Percentiles rank a stretch among this genome's conserved stretches.
phyloP scores from a whole-genome alignment of 2,888 invertebrate genomes.

The Dorcus hopei region DNA sequence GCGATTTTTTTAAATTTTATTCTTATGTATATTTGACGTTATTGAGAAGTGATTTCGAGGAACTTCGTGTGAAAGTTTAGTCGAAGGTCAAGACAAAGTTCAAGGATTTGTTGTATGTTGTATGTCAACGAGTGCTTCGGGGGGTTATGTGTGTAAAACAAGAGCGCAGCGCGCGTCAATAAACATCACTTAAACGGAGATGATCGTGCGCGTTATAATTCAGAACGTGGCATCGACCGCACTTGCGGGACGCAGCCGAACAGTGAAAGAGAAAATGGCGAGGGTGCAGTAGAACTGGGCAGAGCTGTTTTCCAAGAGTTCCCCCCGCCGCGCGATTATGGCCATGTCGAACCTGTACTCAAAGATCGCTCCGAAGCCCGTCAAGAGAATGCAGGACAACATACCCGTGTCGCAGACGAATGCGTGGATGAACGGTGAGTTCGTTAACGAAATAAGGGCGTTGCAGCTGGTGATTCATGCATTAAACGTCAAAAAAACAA shows the following conservation, averaged over 20 bases:
- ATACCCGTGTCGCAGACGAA: conserved; percentile 79
- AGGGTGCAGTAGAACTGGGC: conserved; percentile 16
- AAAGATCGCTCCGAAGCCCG: conserved; percentile 70
- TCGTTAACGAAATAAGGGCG: too few species aligned
- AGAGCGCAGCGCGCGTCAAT: not conserved
- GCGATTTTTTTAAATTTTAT: too few species aligned
- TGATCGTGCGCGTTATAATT: conserved; percentile 13
- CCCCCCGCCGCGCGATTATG: conserved; percentile 40
- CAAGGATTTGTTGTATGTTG: too few species aligned
- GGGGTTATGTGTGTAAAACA: too few species aligned
- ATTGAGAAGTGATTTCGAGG: too few species aligned
- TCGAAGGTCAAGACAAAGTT: too few species aligned
- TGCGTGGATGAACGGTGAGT: conserved; percentile 84
- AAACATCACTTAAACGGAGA: not conserved
- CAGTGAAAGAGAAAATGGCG: conserved; percentile 23
- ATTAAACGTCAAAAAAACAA: not conserved
- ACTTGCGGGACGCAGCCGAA: conserved; percentile 3
- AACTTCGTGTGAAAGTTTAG: too few species aligned
- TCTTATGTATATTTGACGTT: too few species aligned
- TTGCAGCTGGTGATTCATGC: too few species aligned
- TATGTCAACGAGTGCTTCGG: too few species aligned
- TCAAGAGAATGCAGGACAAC: conserved; percentile 73
- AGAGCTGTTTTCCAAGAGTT: conserved; percentile 19
- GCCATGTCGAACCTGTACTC: conserved; percentile 76
- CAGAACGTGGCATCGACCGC: conserved; percentile 4